Conservation (phyloP, 1,140 invertebrate species). For the Tribolium castaneum region DNA sequence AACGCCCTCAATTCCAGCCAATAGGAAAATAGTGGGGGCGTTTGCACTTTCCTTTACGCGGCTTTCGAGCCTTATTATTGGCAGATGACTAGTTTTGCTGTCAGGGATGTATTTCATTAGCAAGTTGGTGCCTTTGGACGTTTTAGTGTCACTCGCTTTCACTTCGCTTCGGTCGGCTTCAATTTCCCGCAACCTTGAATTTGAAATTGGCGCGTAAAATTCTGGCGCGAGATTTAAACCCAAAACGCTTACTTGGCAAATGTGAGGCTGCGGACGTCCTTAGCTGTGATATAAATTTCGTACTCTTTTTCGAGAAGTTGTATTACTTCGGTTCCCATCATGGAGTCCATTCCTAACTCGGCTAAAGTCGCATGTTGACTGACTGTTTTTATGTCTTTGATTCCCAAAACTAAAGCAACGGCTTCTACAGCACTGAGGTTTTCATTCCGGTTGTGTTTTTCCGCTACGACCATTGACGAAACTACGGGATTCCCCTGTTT, state of each 20-base stretch:
- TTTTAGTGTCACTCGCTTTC: not conserved
- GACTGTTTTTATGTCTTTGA: conserved; percentile 60
- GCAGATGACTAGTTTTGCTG: not conserved
- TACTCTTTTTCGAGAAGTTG: conserved; percentile 75
- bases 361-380: conserved; percentile 76
- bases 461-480: conserved; percentile 81
- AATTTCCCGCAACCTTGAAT: not conserved
- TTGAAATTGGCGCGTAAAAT: not conserved
- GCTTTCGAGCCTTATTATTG: conserved; percentile 21
- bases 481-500: conserved; percentile 73
- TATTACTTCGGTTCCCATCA: conserved; percentile 88
- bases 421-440: conserved; percentile 69
- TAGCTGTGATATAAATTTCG: conserved; percentile 71
- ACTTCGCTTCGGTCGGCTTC: not conserved
- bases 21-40: conserved; percentile 69
- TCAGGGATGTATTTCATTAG: not conserved
- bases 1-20: conserved; percentile 80
- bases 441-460: conserved; percentile 68
- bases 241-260: conserved; percentile 48
- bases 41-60: not conserved
- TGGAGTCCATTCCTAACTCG: conserved; percentile 89
- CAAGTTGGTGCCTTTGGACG: not conserved
- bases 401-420: conserved; percentile 72
- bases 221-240: not conserved
- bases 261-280: conserved; percentile 69